Evolutionary conservation across 2,888 invertebrate species (phyloP).

Genomic region (Pachliopta kotzebuea): DNA sequence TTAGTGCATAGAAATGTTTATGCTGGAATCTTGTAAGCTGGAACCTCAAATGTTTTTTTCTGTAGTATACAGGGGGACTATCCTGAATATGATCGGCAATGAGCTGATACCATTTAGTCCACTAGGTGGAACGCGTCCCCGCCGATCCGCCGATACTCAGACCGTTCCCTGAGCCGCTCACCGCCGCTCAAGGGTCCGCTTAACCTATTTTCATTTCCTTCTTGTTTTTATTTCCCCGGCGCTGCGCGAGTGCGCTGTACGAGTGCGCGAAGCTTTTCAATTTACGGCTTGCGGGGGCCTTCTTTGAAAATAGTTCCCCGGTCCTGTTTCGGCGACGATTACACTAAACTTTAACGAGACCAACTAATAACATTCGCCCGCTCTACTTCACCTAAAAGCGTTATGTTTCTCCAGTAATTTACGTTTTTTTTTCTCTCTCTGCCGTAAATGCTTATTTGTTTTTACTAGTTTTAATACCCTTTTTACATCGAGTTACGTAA

Average conservation of each 20-base stretch:
- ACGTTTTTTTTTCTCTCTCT: not conserved
- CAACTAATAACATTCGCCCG: conserved; percentile 26
- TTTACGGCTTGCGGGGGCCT: conserved; percentile 47
- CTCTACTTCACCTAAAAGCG: conserved; percentile 18
- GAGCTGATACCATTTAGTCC: too few species aligned
- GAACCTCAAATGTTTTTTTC: too few species aligned
- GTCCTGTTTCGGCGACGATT: conserved; percentile 34
- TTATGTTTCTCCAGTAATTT: conserved; percentile 13
- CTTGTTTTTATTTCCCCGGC: conserved; percentile 57
- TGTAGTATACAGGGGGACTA: too few species aligned
- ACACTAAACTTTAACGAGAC: conserved; percentile 34
- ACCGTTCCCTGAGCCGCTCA: conserved; percentile 48
- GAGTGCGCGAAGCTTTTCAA: conserved; percentile 57
- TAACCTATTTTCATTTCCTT: conserved; percentile 68
- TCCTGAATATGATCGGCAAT: too few species aligned
- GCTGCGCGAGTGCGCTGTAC: conserved; percentile 47
- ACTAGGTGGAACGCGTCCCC: conserved; percentile 31
- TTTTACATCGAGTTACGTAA: not conserved
- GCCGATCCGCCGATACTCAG: conserved; percentile 51
- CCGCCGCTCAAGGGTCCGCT: conserved; percentile 54
- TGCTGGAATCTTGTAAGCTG: too few species aligned
- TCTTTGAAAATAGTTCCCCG: conserved; percentile 40
- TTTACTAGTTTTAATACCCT: not conserved
- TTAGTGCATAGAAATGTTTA: too few species aligned
- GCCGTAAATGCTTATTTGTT: conserved; percentile 19